Evolutionary conservation across 2,113 vertebrate genomes (phyloP).

Genomic region (Mugil cephalus): DNA sequence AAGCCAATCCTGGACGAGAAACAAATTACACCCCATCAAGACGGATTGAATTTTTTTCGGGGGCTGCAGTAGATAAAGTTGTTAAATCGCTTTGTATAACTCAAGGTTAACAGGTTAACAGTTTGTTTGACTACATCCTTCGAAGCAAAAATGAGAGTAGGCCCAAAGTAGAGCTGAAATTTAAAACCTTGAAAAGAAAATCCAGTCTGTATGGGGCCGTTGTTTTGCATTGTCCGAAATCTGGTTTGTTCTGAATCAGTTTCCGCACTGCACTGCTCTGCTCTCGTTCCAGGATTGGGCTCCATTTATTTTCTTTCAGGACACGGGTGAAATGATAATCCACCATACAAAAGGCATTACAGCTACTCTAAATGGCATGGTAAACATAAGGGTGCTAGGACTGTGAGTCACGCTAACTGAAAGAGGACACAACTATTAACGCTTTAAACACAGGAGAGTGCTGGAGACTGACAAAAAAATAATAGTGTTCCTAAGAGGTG

Average conservation of each 20-base stretch:
- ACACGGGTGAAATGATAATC: slow-evolving; percentile 50
- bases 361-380: slow-evolving; percentile 35
- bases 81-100: too few species aligned
- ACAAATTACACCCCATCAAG: slow-evolving; percentile 21
- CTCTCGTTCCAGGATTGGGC: slow-evolving; percentile 68
- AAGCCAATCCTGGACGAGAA: slow-evolving; percentile 67
- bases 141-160: not conserved
- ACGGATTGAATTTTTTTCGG: slow-evolving; percentile 4
- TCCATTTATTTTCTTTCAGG: slow-evolving; percentile 20
- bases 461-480: slow-evolving; percentile 49
- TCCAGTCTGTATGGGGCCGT: slow-evolving; percentile 34
- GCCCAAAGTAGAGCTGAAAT: not conserved
- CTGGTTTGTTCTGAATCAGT: slow-evolving; percentile 6
- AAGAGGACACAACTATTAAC: slow-evolving; percentile 33
- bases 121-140: not conserved
- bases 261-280: slow-evolving; percentile 8
- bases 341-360: slow-evolving; percentile 45
- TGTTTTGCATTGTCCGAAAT: slow-evolving; percentile 18
- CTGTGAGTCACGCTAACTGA: slow-evolving; percentile 46
- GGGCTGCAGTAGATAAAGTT: not conserved
- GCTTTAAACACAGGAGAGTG: slow-evolving; percentile 47
- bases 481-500: slow-evolving; percentile 63
- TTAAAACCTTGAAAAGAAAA: slow-evolving; percentile 24
- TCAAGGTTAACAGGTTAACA: too few species aligned
- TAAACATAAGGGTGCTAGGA: slow-evolving; percentile 32